Evolutionary conservation across 2,888 invertebrate genomes (phyloP), one percentile per base, ranked within the genome.

Genomic region (Lobophora halterata): DNA sequence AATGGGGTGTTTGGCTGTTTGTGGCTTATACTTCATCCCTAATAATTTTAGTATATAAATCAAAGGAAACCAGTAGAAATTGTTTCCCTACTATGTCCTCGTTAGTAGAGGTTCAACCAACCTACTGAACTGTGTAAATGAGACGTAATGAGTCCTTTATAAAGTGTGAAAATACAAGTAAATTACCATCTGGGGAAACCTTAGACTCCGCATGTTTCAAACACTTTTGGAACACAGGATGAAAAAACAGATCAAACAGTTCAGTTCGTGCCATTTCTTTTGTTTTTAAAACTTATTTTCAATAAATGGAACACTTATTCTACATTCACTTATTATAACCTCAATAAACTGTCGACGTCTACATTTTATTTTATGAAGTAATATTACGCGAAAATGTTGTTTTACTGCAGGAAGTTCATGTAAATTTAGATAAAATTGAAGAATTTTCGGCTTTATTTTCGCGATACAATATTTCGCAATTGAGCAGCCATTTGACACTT

Each of bases 191-290:
- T 17, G 67, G 55, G 28, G 67, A 55, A 41, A 75, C 57, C 30
- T 73, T 64, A 40, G 79, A 71, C 63, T 88, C 88, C 7, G 83
- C 88, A 65, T 88, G 87, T 65, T 76, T 80, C 55, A 88, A 71
- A 61, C 88, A 88, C 72, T 88, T 88, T 80, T 88, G 88, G 57
- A 88, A 88, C 45, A 88, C 79, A 40, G 88, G 88, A 66, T 88
- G 87, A 46, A 88, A 88, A 71, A 88, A 88, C 49, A 88, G 71
- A 74, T 88, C 88, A 58, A 88, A 88, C 52, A 88, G 69, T 61
- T 88, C 88, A 59, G 82, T 86, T 63, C 81, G 78, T 65, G 87
- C 86, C 88, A 88, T 88, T 60, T 51, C 58, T 65, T 68, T 57
- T 64, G 60, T 58, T 60, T 52, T 58, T 65, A 60, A 49, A 59